Percentiles rank a stretch among this genome's conserved stretches.
Conservation (phyloP, 2,797 vertebrate genomes). For the Chaunax sp. region DNA sequence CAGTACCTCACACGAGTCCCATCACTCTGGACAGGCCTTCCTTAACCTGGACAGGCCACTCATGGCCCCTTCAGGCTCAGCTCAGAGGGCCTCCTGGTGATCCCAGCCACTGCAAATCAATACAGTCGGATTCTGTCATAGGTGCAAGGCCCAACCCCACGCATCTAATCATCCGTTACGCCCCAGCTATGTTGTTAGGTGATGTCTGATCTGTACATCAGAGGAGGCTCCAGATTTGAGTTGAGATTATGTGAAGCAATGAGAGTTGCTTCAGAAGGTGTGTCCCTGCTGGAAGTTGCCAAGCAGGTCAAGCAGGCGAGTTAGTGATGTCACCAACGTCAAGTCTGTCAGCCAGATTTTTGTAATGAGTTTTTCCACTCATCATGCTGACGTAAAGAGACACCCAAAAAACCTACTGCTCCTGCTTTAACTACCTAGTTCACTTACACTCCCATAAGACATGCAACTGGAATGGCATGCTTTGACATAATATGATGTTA, state of each 20-base stretch:
- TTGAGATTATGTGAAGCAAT: constrained; percentile 42
- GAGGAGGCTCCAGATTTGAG: constrained; percentile 61
- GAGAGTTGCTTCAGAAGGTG: constrained; percentile 60
- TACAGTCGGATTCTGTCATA: constrained; percentile 39
- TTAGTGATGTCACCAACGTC: constrained; percentile 70
- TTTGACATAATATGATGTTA: constrained; percentile 56
- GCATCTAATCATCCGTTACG: constrained; percentile 33
- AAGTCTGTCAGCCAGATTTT: constrained; percentile 57
- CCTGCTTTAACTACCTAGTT: constrained; percentile 18
- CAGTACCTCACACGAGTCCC: constrained; percentile 62
- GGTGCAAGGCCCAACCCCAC: constrained; percentile 30
- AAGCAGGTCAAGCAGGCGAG: constrained; percentile 70
- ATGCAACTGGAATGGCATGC: constrained; percentile 50
- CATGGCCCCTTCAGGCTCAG: constrained; percentile 49
- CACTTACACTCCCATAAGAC: constrained; percentile 22
- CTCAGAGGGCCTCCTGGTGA: constrained; percentile 53
- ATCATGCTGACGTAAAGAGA: constrained; percentile 66
- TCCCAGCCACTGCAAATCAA: constrained; percentile 67
- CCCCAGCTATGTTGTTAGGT: constrained; percentile 23
- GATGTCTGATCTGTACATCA: constrained; percentile 38
- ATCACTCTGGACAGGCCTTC: constrained; percentile 59
- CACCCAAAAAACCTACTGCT: constrained; percentile 11
- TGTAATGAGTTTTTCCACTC: constrained; percentile 76
- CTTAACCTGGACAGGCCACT: constrained; percentile 53
- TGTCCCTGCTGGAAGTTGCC: constrained; percentile 62